These are phyloP conservation scores for Cetonia aurata DNA, from an alignment of 2,888 invertebrate genomes.

Conservation along the genomic window DNA sequence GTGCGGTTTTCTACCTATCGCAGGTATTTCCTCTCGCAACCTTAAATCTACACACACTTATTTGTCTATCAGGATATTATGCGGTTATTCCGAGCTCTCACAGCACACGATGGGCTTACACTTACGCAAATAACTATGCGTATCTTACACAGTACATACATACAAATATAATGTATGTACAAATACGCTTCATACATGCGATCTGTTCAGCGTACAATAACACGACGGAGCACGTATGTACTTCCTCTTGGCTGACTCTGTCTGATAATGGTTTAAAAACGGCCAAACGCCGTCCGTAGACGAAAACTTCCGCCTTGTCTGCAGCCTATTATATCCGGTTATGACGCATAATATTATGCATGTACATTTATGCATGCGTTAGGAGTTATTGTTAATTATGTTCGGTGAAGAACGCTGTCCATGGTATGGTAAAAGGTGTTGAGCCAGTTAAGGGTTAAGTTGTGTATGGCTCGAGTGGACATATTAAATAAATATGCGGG, in stretches of 20 bases:
- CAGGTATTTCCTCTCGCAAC: conserved; percentile 34
- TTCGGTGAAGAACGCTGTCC: no score
- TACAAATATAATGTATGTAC: conserved; percentile 4
- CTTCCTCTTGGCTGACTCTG: conserved; percentile 36
- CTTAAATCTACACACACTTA: conserved; percentile 27
- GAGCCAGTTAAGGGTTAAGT: no score
- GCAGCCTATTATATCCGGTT: conserved; percentile 41
- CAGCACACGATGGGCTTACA: neutral
- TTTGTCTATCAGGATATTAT: conserved; percentile 18
- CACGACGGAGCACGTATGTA: conserved; percentile 35
- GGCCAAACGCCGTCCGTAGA: conserved; percentile 37
- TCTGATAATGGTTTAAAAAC: conserved; percentile 39
- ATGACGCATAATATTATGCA: conserved; percentile 27
- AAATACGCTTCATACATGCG: conserved; percentile 11
- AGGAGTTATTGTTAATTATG: no score
- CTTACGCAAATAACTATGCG: conserved; percentile 5
- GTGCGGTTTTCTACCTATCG: conserved; percentile 36
- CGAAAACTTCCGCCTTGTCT: conserved; percentile 44
- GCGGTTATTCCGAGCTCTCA: conserved; percentile 12
- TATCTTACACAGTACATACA: neutral
- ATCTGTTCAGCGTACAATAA: conserved; percentile 32
- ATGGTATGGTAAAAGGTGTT: no score
- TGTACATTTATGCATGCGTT: no score
- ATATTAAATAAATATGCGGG: no score
- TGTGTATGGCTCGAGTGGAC: no score